Conservation (phyloP, 92 coral and sea anemone species). For the Paramuricea clavata region DNA sequence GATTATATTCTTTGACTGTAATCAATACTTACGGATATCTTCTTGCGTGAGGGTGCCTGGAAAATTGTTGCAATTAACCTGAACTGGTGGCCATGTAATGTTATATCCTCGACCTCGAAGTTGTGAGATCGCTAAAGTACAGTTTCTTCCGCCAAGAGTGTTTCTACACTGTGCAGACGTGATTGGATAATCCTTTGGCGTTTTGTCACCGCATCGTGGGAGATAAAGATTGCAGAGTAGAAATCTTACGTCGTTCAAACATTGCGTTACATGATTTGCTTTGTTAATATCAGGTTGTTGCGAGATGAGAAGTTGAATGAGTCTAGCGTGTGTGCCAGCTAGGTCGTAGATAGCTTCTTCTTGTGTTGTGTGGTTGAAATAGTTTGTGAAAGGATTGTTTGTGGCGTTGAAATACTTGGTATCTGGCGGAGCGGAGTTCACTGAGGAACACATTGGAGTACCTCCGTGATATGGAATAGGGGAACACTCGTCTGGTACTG, state of each 20-base stretch:
- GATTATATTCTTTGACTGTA: background rate
- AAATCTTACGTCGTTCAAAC: background rate
- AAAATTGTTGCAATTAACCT: background rate
- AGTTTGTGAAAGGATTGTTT: conserved; percentile 18
- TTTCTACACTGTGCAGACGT: background rate
- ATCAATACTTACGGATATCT: background rate
- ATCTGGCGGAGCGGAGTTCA: background rate
- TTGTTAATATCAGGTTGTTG: conserved; percentile 3
- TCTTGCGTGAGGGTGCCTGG: background rate
- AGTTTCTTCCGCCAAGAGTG: background rate
- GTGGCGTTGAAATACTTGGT: background rate
- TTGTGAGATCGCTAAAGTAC: background rate
- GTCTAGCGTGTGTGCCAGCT: background rate
- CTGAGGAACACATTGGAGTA: background rate
- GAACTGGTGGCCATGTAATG: conserved; percentile 25
- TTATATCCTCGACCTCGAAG: background rate
- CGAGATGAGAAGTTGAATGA: background rate
- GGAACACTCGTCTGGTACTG: background rate
- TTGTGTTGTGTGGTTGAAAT: conserved; percentile 14
- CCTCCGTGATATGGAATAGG: background rate
- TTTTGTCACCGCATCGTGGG: conserved; percentile 5
- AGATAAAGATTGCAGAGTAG: conserved; percentile 22
- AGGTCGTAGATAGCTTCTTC: conserved; percentile 19
- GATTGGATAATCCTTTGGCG: background rate
- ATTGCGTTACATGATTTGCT: background rate